Evolutionary conservation across 2,113 vertebrate genomes (phyloP).

Genomic region (Silurus asotus): DNA sequence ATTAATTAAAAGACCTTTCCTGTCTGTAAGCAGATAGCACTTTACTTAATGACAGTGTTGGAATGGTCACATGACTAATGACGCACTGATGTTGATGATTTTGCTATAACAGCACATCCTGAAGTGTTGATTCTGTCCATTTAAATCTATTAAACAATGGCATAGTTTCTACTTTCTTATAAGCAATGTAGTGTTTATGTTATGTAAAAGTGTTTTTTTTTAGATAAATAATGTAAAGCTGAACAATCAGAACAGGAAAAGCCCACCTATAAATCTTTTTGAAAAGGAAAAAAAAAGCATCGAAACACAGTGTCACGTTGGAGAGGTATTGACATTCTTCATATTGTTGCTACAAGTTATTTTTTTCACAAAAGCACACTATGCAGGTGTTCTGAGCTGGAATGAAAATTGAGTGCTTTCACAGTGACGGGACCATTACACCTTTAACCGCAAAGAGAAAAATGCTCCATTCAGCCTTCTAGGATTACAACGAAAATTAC

Average conservation of each 20-base stretch:
- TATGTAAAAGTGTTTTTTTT: not conserved
- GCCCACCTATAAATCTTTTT: not conserved
- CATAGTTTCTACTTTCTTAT: not conserved
- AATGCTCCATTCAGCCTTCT: conserved; percentile 50
- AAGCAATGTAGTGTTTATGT: not conserved
- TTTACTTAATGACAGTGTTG: not conserved
- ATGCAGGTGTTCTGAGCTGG: conserved; percentile 53
- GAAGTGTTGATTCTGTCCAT: not conserved
- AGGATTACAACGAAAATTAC: conserved; percentile 52
- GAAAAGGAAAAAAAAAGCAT: not conserved
- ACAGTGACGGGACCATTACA: conserved; percentile 49
- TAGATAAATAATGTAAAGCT: not conserved
- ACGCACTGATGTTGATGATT: not conserved
- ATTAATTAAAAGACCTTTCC: not conserved
- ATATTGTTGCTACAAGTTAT: conserved; percentile 42
- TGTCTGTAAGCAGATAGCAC: not conserved
- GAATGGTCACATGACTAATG: not conserved
- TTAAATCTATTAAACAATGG: not conserved
- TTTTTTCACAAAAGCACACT: conserved; percentile 34
- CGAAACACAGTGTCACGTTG: not conserved
- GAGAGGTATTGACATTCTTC: conserved; percentile 11
- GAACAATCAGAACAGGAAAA: not conserved
- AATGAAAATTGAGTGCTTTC: conserved; percentile 56
- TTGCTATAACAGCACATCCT: not conserved
- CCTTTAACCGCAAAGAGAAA: conserved; percentile 50